phyloP scores from a whole-genome alignment of 2,888 invertebrate species.

The Troglohyphantes excavatus region DNA sequence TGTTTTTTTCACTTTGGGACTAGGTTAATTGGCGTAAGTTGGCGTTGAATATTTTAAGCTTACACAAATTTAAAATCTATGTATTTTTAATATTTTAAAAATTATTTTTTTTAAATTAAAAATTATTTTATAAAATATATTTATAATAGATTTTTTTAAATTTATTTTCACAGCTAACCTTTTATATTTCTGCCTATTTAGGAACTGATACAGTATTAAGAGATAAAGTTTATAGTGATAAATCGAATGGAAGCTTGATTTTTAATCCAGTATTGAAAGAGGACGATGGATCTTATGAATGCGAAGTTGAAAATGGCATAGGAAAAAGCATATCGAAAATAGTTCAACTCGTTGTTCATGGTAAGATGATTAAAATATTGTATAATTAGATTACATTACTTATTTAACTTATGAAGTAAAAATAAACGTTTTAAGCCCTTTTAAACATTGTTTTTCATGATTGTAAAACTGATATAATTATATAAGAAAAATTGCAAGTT shows the following conservation, averaged over 20 bases:
- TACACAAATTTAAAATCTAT: too few species aligned
- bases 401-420: too few species aligned
- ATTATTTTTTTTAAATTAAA: neutral
- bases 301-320: constrained; percentile 57
- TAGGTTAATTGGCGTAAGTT: too few species aligned
- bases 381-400: too few species aligned
- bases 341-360: constrained; percentile 44
- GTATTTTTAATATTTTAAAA: neutral
- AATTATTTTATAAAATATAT: neutral
- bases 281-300: constrained; percentile 56
- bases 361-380: constrained; percentile 7
- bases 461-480: too few species aligned
- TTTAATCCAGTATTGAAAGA: constrained; percentile 1
- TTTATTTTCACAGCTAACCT: neutral
- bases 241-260: constrained; percentile 21
- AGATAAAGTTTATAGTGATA: neutral
- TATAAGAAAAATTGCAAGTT: too few species aligned
- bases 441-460: too few species aligned
- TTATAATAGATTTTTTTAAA: neutral
- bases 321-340: constrained; percentile 54
- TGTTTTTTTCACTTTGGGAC: too few species aligned
- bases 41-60: too few species aligned
- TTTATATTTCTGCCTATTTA: neutral
- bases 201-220: neutral
- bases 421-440: too few species aligned